A percentile compares a stretch with the other conserved stretches of the same genome.
phyloP scores from a whole-genome alignment of 2,797 vertebrate genomes.

The Allochrocebus solatus region DNA sequence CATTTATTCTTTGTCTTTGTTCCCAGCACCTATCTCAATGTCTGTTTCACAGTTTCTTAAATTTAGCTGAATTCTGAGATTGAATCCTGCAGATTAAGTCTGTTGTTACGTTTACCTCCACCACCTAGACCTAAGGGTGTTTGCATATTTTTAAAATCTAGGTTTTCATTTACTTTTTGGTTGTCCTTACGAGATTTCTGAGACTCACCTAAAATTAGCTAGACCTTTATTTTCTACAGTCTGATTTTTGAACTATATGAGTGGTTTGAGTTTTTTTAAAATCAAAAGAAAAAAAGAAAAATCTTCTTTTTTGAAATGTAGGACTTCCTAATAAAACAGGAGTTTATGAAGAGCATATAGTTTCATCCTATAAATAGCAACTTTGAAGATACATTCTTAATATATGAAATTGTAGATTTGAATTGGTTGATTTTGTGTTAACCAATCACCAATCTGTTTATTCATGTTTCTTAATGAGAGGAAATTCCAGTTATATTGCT shows the following conservation, averaged over 20 bases:
- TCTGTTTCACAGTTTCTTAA: constrained; percentile 6
- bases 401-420: constrained; percentile 11
- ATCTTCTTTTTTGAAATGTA: constrained; percentile 38
- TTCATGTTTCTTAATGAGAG: background rate
- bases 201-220: background rate
- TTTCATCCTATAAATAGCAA: constrained; percentile 39
- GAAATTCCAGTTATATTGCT: constrained; percentile 20
- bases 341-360: background rate
- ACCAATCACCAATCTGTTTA: background rate
- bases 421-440: background rate
- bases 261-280: constrained; percentile 1
- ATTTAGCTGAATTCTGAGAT: background rate
- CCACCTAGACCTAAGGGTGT: background rate
- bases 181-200: constrained; percentile 12
- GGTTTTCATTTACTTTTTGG: constrained; percentile 16
- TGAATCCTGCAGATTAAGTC: background rate
- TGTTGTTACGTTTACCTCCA: background rate
- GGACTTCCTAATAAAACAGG: background rate
- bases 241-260: background rate
- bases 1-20: background rate
- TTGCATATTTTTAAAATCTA: background rate
- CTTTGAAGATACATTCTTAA: constrained; percentile 32
- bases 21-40: background rate
- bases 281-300: background rate
- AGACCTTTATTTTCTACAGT: background rate